Percentiles rank a stretch among this genome's conserved stretches.
Conservation (phyloP, 2,797 vertebrate species). For the Gymnothorax javanicus region DNA sequence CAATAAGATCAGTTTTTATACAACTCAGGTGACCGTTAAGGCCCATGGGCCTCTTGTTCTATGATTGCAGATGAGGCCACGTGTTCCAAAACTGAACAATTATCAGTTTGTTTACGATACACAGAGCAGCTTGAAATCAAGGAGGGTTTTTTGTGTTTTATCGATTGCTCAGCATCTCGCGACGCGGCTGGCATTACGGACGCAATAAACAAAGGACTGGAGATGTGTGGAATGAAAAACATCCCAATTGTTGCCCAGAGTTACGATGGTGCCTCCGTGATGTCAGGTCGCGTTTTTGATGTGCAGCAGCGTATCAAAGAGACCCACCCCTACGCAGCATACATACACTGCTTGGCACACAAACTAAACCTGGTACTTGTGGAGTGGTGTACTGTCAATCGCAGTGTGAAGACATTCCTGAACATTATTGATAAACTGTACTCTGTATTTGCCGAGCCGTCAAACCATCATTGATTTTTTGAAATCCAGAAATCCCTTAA, state of each 20-base stretch:
- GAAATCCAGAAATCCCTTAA: background rate
- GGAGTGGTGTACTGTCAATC: background rate
- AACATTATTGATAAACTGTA: conserved; percentile 10
- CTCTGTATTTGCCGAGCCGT: conserved; percentile 13
- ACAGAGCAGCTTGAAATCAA: conserved; percentile 31
- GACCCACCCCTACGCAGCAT: too few relatives aligned
- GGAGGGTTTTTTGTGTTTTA: conserved; percentile 3
- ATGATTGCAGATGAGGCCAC: conserved; percentile 34
- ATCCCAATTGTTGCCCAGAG: too few relatives aligned
- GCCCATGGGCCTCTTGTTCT: too few relatives aligned
- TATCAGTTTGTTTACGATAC: conserved; percentile 22
- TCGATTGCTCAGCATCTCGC: conserved; percentile 28
- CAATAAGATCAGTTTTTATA: too few relatives aligned
- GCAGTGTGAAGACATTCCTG: conserved; percentile 6
- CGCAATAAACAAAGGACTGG: conserved; percentile 2
- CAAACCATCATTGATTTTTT: conserved; percentile 3
- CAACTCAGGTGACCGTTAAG: too few relatives aligned
- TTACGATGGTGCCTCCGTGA: too few relatives aligned
- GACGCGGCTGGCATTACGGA: conserved; percentile 11
- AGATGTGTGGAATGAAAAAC: too few relatives aligned
- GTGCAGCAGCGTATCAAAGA: too few relatives aligned
- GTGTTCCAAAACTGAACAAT: conserved; percentile 30
- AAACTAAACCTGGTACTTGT: too few relatives aligned
- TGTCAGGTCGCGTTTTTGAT: too few relatives aligned
- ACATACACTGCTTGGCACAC: too few relatives aligned